Evolutionary conservation across 1,140 invertebrate genomes (phyloP).

Genomic region (Macrocentrus cingulum): DNA sequence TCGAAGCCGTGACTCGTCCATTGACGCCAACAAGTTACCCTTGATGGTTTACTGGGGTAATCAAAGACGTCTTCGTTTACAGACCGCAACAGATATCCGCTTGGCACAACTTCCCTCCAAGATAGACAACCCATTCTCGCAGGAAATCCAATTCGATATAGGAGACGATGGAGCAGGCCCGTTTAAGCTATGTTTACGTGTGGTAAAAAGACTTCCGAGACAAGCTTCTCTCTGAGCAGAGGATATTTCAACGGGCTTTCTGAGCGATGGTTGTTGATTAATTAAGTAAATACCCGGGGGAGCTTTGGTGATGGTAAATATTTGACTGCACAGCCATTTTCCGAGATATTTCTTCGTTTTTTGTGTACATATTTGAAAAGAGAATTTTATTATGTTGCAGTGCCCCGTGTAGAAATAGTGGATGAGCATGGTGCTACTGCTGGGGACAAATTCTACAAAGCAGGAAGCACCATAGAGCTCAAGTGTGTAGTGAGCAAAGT

Average conservation of each 20-base stretch:
- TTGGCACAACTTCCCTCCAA: background rate
- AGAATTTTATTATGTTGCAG: constrained; percentile 58
- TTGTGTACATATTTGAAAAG: background rate
- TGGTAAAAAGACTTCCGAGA: too few relatives aligned
- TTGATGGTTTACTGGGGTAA: constrained; percentile 32
- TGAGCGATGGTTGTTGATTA: too few relatives aligned
- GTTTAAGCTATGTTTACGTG: too few relatives aligned
- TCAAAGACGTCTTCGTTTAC: constrained; percentile 31
- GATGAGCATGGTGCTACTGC: constrained; percentile 78
- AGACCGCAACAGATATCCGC: constrained; percentile 40
- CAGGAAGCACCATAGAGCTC: constrained; percentile 82
- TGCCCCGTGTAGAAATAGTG: constrained; percentile 80
- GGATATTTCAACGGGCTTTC: too few relatives aligned
- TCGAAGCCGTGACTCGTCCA: constrained; percentile 17
- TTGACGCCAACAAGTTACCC: constrained; percentile 25
- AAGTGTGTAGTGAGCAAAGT: constrained; percentile 82
- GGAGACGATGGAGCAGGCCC: too few relatives aligned
- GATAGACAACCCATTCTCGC: background rate
- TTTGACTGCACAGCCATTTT: too few relatives aligned
- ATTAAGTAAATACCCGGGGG: too few relatives aligned
- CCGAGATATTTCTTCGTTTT: too few relatives aligned
- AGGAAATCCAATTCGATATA: too few relatives aligned
- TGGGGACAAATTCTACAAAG: constrained; percentile 83
- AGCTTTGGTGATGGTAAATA: too few relatives aligned
- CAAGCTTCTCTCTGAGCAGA: too few relatives aligned